Evolutionary conservation across 2,888 invertebrate species (phyloP).

Genomic region (Drosophila fungiperda): DNA sequence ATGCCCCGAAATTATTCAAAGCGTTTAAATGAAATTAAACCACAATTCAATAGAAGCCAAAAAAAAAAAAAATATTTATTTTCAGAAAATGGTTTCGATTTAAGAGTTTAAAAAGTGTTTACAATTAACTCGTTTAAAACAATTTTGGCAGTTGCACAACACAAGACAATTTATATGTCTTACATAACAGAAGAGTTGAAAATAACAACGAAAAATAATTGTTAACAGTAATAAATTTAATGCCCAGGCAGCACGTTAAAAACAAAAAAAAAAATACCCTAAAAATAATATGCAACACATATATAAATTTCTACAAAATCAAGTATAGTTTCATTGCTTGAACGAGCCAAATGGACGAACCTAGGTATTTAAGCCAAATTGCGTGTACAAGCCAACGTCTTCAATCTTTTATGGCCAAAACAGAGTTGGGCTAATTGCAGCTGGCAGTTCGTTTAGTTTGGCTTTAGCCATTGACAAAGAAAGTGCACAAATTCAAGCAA

Average conservation of each 20-base stretch:
- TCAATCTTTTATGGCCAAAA: conserved; percentile 61
- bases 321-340: conserved; percentile 28
- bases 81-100: conserved; percentile 46
- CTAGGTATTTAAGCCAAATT: conserved; percentile 61
- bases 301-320: conserved; percentile 44
- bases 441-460: conserved; percentile 40
- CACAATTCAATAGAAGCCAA: conserved; percentile 57
- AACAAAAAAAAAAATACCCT: conserved; percentile 1
- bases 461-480: conserved; percentile 62
- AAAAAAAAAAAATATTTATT: conserved; percentile 42
- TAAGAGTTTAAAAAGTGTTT: conserved; percentile 51
- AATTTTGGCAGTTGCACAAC: conserved; percentile 65
- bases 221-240: conserved; percentile 63
- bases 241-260: conserved; percentile 33
- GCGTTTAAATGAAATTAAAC: conserved; percentile 65
- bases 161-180: conserved; percentile 32
- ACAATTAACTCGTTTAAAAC: conserved; percentile 63
- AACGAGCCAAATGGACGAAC: conserved; percentile 22
- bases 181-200: conserved; percentile 44
- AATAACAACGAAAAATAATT: conserved; percentile 26
- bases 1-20: conserved; percentile 27
- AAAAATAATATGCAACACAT: conserved; percentile 41
- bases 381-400: conserved; percentile 59
- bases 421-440: conserved; percentile 66
- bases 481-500: conserved; percentile 67